phyloP scores from a whole-genome alignment of 2,888 invertebrate species.

The Hyposoter dolosus region DNA sequence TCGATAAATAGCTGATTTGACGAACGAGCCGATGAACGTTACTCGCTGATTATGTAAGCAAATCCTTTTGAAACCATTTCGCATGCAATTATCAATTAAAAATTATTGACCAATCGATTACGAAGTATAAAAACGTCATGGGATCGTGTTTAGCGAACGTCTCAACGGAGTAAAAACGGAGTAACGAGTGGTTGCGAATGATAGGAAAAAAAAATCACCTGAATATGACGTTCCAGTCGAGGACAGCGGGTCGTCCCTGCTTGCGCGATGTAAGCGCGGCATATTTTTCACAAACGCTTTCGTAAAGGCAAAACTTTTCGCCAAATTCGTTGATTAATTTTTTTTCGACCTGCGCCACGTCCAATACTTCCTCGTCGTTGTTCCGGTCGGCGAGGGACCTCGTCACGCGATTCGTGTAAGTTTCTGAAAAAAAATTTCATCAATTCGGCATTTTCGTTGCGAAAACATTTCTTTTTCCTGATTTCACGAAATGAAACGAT shows the following conservation, averaged over 20 bases:
- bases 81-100: slow-evolving; percentile 24
- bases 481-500: too few species aligned
- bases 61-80: neutral
- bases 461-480: neutral
- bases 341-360: slow-evolving; percentile 92
- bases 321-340: slow-evolving; percentile 92
- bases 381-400: slow-evolving; percentile 83
- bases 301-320: slow-evolving; percentile 91
- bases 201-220: slow-evolving; percentile 86
- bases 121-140: neutral
- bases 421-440: slow-evolving; percentile 85
- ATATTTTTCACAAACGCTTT: slow-evolving; percentile 91
- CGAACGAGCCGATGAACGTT: neutral
- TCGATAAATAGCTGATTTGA: neutral
- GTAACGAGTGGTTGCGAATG: slow-evolving; percentile 6
- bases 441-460: too few species aligned
- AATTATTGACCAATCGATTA: slow-evolving; percentile 43
- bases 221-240: slow-evolving; percentile 92
- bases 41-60: neutral
- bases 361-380: slow-evolving; percentile 86
- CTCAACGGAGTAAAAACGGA: neutral
- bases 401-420: slow-evolving; percentile 89
- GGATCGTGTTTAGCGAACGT: slow-evolving; percentile 24
- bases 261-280: slow-evolving; percentile 85
- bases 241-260: slow-evolving; percentile 85